These are phyloP conservation scores for Seison nebaliae DNA, from an alignment of 1,140 invertebrate genomes.

Conservation along the genomic window DNA sequence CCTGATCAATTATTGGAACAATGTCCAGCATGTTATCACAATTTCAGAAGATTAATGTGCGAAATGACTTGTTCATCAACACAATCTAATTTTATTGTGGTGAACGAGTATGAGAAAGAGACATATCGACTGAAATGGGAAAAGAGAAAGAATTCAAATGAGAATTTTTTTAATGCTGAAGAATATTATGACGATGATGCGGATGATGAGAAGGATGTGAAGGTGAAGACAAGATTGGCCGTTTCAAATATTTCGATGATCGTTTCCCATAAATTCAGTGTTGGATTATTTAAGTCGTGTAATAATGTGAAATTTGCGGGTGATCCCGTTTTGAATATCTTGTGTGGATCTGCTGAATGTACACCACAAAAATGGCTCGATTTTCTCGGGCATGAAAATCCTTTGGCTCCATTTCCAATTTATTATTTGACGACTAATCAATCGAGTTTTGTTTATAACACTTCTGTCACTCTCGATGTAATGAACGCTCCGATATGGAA, in stretches of 20 bases:
- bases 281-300: constrained; percentile 8
- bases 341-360: constrained; percentile 12
- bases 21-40: constrained; percentile 10
- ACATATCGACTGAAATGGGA: neutral
- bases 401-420: constrained; percentile 8
- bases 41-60: constrained; percentile 9
- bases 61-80: constrained; percentile 6
- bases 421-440: constrained; percentile 5
- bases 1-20: constrained; percentile 2
- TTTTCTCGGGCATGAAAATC: constrained; percentile 7
- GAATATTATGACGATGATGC: neutral
- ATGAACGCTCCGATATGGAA: constrained; percentile 5
- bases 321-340: constrained; percentile 9
- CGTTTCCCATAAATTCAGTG: constrained; percentile 1
- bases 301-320: constrained; percentile 11
- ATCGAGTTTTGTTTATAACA: constrained; percentile 2
- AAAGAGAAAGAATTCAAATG: neutral
- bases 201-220: neutral
- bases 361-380: neutral
- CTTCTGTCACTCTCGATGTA: neutral
- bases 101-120: neutral
- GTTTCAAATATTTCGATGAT: constrained; percentile 1
- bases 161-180: neutral
- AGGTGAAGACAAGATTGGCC: neutral
- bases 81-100: constrained; percentile 7